Conservation (phyloP, 1,140 invertebrate genomes). For the Hyles vespertilio region DNA sequence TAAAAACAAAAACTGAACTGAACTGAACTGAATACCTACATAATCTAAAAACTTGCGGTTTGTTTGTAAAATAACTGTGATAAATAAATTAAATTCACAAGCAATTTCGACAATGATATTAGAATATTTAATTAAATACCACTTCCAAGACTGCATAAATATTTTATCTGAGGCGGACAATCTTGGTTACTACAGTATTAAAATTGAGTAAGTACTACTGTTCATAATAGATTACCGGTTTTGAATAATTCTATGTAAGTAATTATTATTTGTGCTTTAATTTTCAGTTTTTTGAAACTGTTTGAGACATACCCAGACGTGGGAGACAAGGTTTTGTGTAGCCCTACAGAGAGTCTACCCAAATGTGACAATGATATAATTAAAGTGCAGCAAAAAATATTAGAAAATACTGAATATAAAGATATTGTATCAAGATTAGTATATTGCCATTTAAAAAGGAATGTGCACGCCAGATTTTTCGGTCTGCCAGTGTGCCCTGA, state of each 20-base stretch:
- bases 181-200: slow-evolving; percentile 58
- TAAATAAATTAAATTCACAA: too few relatives aligned
- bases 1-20: too few relatives aligned
- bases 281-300: slow-evolving; percentile 66
- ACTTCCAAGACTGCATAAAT: slow-evolving; percentile 55
- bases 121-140: slow-evolving; percentile 59
- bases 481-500: slow-evolving; percentile 78
- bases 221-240: background rate
- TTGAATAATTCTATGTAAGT: slow-evolving; percentile 3
- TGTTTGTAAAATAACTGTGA: too few relatives aligned
- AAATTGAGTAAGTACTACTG: slow-evolving; percentile 62
- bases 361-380: slow-evolving; percentile 80
- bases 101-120: slow-evolving; percentile 23
- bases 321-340: slow-evolving; percentile 65
- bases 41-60: too few relatives aligned
- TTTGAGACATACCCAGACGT: slow-evolving; percentile 69
- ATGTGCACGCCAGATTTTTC: slow-evolving; percentile 80
- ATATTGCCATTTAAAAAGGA: slow-evolving; percentile 77
- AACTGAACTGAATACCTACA: too few relatives aligned
- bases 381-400: slow-evolving; percentile 77
- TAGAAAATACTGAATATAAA: slow-evolving; percentile 60
- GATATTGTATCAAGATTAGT: slow-evolving; percentile 32
- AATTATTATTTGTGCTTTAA: slow-evolving; percentile 5
- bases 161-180: slow-evolving; percentile 55
- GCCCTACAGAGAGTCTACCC: slow-evolving; percentile 63